Evolutionary conservation across 1,140 invertebrate species (phyloP), one percentile per base, ranked within the genome.

Genomic region (Helicoverpa zea): DNA sequence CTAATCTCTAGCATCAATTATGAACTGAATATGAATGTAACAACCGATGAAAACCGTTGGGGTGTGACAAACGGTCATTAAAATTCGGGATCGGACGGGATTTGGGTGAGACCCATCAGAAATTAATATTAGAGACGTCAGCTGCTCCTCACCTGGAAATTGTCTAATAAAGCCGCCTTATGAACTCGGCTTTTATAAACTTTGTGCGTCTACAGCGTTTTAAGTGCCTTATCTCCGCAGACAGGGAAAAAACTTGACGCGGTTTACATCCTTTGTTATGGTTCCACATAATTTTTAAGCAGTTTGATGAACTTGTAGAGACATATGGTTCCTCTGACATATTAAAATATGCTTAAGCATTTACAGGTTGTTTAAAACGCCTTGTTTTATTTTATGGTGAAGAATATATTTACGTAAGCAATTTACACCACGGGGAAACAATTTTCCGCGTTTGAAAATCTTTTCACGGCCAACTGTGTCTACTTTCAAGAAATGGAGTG

Each of bases 81-180:
- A 87, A 88, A 88, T 90, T 86, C 85, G 84, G 84, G 83, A 84
- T 81, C 78, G 80, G 58, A 43, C 70, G 79, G 76, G 87, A 89
- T 86, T 86, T 87, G 70, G 81, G 72, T 81, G 80, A 87, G 83
- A 90, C 89, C 86, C 90, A 89, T 90, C 86, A 88, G 85, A 90
- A 90, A 93, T 92, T 93, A 93, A 92, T 92, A 93, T 90, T 87
- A 49, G 80, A 88, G 85, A 86, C 87, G 89, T 86, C 91, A 91
- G 88, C 87, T 91, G 89, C 68, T 87, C 81, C 83, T 87, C 89
- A 93, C 90, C 90, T 90, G 89, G 81, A 84, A 88, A 90, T 93
- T 84, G 80, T 87, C 87, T 89, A 91, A 90, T 92, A 92, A 90
- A 91, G 89, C 86, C 86, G 87, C 86, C 88, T 91, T 91, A 90